These are phyloP conservation scores for Rhogogaster chlorosoma DNA, from an alignment of 2,888 invertebrate species.

Conservation along the genomic window DNA sequence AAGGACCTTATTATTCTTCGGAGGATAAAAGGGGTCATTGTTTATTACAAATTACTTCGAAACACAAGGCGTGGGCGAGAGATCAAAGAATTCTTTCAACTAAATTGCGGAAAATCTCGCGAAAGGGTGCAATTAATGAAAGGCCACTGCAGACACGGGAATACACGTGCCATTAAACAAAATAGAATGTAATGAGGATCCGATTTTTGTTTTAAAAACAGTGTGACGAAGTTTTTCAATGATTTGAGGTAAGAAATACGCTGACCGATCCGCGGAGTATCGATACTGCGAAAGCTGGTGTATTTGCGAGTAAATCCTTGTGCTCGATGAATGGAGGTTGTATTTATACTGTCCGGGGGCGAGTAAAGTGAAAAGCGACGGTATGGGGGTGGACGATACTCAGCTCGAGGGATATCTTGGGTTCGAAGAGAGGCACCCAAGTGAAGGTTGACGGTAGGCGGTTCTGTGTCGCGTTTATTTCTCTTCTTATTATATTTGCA, in stretches of 20 bases:
- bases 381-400: not conserved
- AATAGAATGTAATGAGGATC: not conserved
- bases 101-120: not conserved
- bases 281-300: not conserved
- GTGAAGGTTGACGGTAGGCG: not conserved
- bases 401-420: not conserved
- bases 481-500: conserved; percentile 24
- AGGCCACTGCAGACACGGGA: not conserved
- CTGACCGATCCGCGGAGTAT: not conserved
- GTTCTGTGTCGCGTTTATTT: conserved; percentile 15
- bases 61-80: not conserved
- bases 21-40: not conserved
- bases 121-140: not conserved
- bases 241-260: not conserved
- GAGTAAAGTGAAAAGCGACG: not conserved
- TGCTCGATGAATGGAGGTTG: not conserved
- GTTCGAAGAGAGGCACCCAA: not conserved
- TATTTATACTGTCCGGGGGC: conserved; percentile 15
- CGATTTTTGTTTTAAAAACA: not conserved
- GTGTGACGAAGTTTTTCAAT: not conserved
- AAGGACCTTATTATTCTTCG: not conserved
- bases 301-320: conserved; percentile 4
- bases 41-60: not conserved
- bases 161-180: not conserved
- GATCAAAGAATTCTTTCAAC: not conserved